These are phyloP conservation scores for Pluvianellus socialis DNA, from an alignment of 2,113 vertebrate genomes.

Conservation along the genomic window DNA sequence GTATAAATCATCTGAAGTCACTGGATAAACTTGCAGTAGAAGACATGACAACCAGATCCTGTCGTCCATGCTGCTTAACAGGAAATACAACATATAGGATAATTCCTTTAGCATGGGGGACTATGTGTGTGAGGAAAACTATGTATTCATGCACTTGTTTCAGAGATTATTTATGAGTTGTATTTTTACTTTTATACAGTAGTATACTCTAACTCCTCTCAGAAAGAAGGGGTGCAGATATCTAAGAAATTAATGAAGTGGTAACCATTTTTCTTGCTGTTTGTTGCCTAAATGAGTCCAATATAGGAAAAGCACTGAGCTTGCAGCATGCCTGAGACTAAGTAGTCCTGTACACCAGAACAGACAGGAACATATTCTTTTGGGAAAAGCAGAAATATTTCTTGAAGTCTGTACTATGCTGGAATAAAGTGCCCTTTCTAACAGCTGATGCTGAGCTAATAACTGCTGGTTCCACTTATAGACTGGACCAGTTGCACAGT, in stretches of 20 bases:
- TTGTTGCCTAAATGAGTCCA: neutral
- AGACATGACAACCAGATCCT: neutral
- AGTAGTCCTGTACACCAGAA: neutral
- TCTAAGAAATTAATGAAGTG: neutral
- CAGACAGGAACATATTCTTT: neutral
- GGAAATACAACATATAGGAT: neutral
- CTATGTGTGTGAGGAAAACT: neutral
- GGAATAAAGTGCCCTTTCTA: neutral
- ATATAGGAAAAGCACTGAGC: neutral
- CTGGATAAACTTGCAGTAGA: neutral
- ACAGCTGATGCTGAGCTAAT: neutral
- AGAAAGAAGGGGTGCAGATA: neutral
- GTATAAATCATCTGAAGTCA: neutral
- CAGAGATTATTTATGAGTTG: neutral
- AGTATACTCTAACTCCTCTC: neutral
- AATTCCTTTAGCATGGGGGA: neutral
- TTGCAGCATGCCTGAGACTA: neutral
- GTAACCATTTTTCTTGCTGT: neutral
- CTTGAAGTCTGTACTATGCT: neutral
- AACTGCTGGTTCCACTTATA: neutral
- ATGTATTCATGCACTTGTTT: neutral
- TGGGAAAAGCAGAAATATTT: neutral
- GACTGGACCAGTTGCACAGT: neutral
- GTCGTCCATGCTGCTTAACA: neutral
- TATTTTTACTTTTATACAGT: neutral